phyloP scores from a whole-genome alignment of 2,113 vertebrate genomes.

The Zonotrichia leucophrys region DNA sequence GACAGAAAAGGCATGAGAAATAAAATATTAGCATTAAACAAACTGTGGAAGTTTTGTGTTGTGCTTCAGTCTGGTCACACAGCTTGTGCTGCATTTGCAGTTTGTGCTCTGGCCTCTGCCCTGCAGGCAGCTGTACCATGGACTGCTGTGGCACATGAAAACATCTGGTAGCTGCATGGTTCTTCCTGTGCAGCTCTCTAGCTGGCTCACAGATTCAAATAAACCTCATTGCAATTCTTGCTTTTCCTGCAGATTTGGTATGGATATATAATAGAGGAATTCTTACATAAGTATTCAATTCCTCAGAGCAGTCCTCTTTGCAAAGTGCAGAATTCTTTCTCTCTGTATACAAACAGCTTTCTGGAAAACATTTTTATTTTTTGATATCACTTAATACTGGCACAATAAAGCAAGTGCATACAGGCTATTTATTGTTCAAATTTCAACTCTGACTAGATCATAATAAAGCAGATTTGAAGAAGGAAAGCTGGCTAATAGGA shows the following conservation, averaged over 20 bases:
- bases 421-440: background rate
- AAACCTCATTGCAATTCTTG: background rate
- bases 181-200: background rate
- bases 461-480: slow-evolving; percentile 6
- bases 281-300: background rate
- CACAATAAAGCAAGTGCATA: background rate
- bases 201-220: background rate
- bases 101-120: background rate
- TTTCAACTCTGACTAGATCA: background rate
- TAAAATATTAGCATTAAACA: background rate
- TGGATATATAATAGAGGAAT: background rate
- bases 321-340: background rate
- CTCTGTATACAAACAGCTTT: background rate
- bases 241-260: background rate
- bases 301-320: background rate
- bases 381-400: background rate
- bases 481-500: background rate
- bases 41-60: rapidly evolving
- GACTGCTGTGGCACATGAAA: background rate
- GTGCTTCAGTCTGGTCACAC: background rate
- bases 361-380: background rate
- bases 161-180: background rate
- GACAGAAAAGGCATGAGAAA: background rate
- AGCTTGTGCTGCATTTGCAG: background rate
- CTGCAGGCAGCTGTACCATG: background rate